Evolutionary conservation across 2,888 invertebrate genomes (phyloP).

Genomic region (Sminthurides aquaticus): DNA sequence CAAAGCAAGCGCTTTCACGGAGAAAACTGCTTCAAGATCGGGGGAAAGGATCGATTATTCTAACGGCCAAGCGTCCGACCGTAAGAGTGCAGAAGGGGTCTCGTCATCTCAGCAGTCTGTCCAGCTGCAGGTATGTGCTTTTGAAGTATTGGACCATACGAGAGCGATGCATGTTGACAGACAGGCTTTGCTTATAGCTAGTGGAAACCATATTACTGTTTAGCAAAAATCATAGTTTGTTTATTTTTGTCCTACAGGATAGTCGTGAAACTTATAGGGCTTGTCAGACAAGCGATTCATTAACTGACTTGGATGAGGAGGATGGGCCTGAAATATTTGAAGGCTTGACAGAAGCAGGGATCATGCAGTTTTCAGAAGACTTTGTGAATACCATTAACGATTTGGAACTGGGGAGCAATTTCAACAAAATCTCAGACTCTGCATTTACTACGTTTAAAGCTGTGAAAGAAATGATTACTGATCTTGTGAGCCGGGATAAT

Average conservation of each 20-base stretch:
- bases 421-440: not conserved
- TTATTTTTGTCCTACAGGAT: not conserved
- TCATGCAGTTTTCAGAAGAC: not conserved
- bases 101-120: too few species aligned
- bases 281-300: not conserved
- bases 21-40: too few species aligned
- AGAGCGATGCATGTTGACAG: too few species aligned
- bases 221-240: too few species aligned
- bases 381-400: not conserved
- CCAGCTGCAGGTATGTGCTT: too few species aligned
- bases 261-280: not conserved
- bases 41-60: too few species aligned
- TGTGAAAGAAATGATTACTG: not conserved
- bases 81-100: too few species aligned
- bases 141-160: too few species aligned
- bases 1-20: too few species aligned
- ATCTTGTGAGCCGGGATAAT: not conserved
- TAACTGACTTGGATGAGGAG: not conserved
- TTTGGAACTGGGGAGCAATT: not conserved
- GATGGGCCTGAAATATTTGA: not conserved
- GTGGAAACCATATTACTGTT: too few species aligned
- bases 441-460: not conserved
- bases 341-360: not conserved
- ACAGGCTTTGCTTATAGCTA: too few species aligned
- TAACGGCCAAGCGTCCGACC: too few species aligned